Base-by-base conservation (phyloP, 2,113 vertebrate species). In the Herpailurus yagouaroundi region DNA sequence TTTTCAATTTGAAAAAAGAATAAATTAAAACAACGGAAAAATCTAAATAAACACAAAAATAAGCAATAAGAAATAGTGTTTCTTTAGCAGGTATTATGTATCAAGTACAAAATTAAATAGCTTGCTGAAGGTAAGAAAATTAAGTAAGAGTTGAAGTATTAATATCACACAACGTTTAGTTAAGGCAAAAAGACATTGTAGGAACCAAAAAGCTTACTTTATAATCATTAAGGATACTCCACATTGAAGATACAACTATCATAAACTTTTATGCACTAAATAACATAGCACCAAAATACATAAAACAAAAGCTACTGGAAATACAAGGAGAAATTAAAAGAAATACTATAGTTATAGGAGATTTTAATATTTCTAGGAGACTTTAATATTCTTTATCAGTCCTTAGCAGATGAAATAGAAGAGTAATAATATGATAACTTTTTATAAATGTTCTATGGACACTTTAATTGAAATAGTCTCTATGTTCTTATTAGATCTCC, bases 271-370 rank as follows among this genome's bases (percentile, higher is more conserved):
- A 89, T 48, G 80, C 5, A 64, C 57, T 74, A 45, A 91, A 64
- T 84, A 93, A 95, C 55, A 86, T 7, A 83, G 45, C 50, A 92
- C 41, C 45, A 92, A 93, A 92, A 97, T 74, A 89, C 18, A 55
- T 79, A 79, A 94, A 84, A 48, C 29, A 92, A 92, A 74, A 86
- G 76, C 31, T 82, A 52, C 48, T 7, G 52, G 21, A 31, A 88
- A 84, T 63, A 89, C 41, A 69, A 95, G 55, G 27, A 95, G 23
- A 97, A 79, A 92, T 48, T 2, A 52, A 91, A 93, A 79, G 60
- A 94, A 87, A 77, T 36, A 69, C n/a, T 36, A 52, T 36, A 23
- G 36, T 38, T 93, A 95, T 2, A 69, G 21, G 23, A 94, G 55
- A 84, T 1, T 60, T 91, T 27, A 92, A 36, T 73, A 82, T 16